Base-by-base conservation (phyloP, 2,113 vertebrate species). In the Bujurquina vittata region DNA sequence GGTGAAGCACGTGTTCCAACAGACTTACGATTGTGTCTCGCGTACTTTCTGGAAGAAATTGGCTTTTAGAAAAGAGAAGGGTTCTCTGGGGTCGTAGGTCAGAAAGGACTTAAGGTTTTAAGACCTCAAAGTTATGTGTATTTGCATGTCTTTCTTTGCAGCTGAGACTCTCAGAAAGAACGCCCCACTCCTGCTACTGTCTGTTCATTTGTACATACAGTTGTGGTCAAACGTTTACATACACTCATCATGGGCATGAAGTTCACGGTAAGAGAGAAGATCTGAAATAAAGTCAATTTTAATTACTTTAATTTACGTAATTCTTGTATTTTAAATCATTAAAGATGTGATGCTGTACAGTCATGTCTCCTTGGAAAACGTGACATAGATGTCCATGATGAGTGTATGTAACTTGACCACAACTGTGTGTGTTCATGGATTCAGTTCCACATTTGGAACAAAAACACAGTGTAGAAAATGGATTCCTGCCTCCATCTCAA, bases 391-490 rank as follows among this genome's bases (percentile, higher is more conserved):
- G 33, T 8, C 33, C 33, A 35, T 7, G 33, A 35, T 35, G 35
- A 37, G 35, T 37, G 8, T 37, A 1, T 37, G 35, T 37, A 37
- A 10, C 35, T 37, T 37, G 35, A 37, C 35, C 35, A 37, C 35
- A 37, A 37, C 35, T 37, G 35, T 37, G 7, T 81, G 56, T 84
- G 31, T 74, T 22, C 58, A 73, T 84, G 63, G 29, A 81, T 87
- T 84, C 81, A 77, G 52, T 33, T 81, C 82, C 77, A 87, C 43
- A n/a, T 17, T 29, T 9, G 20, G 11, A 77, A 73, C 57, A 73
- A 75, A 88, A 86, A 62, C 35, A 5, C 77, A 85, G 82, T 20
- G 23, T 78, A 52, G 63, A 62, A 81, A 62, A 58, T 78, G 72
- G 83, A 86, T 87, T 84, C 61, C 63, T 79, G 23, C 73, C 62